phyloP scores from a whole-genome alignment of 2,888 invertebrate genomes.

The Drosophila nigricruria region DNA sequence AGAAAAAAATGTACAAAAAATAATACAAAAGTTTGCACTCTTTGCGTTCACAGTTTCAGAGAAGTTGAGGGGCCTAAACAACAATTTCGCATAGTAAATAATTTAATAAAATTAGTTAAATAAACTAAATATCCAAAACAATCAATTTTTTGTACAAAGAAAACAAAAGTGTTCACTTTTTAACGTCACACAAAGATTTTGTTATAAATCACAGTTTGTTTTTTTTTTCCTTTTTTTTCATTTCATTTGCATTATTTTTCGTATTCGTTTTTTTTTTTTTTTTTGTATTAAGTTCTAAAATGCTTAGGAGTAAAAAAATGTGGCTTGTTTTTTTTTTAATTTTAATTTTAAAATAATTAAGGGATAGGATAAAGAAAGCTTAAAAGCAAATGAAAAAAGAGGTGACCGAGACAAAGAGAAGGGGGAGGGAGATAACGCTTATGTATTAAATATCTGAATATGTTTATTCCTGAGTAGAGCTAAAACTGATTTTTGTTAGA shows the following conservation, averaged over 20 bases:
- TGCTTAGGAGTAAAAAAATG: conserved; percentile 17
- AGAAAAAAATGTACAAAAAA: conserved; percentile 66
- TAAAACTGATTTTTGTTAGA: conserved; percentile 26
- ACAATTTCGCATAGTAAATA: conserved; percentile 74
- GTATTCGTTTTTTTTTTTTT: conserved; percentile 44
- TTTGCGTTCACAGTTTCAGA: conserved; percentile 69
- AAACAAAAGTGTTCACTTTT: conserved; percentile 64
- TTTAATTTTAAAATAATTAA: conserved; percentile 9
- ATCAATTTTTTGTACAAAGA: conserved; percentile 78
- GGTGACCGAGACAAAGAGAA: conserved; percentile 16
- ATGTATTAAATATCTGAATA: conserved; percentile 30
- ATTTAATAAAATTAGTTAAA: conserved; percentile 50
- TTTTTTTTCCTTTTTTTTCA: conserved; percentile 27
- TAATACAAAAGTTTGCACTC: conserved; percentile 73
- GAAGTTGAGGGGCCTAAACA: conserved; percentile 65
- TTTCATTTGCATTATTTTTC: conserved; percentile 78
- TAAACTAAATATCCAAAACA: conserved; percentile 65
- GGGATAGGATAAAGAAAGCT: conserved; percentile 12
- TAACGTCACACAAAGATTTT: conserved; percentile 55
- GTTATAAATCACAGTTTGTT: conserved; percentile 84
- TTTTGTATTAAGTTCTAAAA: conserved; percentile 24
- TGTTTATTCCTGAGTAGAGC: conserved; percentile 24
- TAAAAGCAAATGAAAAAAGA: conserved; percentile 18
- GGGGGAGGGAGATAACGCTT: not conserved
- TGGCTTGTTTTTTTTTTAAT: conserved; percentile 3